phyloP scores from a whole-genome alignment of 2,888 invertebrate species.

The Arge pagana region DNA sequence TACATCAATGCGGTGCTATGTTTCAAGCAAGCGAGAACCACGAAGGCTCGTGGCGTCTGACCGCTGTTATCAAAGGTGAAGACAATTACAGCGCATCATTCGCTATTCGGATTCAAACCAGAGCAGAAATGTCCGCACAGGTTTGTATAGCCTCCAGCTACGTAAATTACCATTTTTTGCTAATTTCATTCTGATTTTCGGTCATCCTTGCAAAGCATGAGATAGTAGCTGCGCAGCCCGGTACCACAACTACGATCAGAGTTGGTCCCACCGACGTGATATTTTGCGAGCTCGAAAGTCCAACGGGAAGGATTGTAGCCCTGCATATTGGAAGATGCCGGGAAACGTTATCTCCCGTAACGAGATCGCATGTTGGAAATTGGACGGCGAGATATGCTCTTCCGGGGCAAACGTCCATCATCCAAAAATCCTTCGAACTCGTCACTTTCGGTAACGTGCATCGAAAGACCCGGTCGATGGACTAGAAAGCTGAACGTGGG shows the following conservation, averaged over 20 bases:
- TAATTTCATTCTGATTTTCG: too few relatives aligned
- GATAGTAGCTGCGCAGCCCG: slow-evolving; percentile 2
- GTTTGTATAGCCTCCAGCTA: too few relatives aligned
- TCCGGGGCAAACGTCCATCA: slow-evolving; percentile 25
- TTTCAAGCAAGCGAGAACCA: background rate
- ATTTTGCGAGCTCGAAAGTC: slow-evolving; percentile 40
- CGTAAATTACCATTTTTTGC: too few relatives aligned
- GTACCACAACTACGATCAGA: slow-evolving; percentile 6
- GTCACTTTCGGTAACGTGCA: slow-evolving; percentile 35
- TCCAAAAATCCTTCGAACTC: slow-evolving; percentile 32
- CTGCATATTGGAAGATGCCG: slow-evolving; percentile 31
- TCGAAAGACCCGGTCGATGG: too few relatives aligned
- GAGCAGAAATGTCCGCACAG: background rate
- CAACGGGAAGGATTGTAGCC: slow-evolving; percentile 35
- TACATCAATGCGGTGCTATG: slow-evolving; percentile 9
- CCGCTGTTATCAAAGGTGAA: background rate
- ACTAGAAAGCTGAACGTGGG: too few relatives aligned
- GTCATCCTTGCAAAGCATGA: too few relatives aligned
- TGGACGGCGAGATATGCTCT: slow-evolving; percentile 43
- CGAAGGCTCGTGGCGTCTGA: slow-evolving; percentile 5
- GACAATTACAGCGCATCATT: slow-evolving; percentile 4
- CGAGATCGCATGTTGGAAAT: slow-evolving; percentile 38
- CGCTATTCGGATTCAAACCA: background rate
- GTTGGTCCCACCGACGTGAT: slow-evolving; percentile 11
- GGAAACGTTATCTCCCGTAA: slow-evolving; percentile 33